Evolutionary conservation across 2,797 vertebrate genomes (phyloP).

Genomic region (Cryptoprocta ferox): DNA sequence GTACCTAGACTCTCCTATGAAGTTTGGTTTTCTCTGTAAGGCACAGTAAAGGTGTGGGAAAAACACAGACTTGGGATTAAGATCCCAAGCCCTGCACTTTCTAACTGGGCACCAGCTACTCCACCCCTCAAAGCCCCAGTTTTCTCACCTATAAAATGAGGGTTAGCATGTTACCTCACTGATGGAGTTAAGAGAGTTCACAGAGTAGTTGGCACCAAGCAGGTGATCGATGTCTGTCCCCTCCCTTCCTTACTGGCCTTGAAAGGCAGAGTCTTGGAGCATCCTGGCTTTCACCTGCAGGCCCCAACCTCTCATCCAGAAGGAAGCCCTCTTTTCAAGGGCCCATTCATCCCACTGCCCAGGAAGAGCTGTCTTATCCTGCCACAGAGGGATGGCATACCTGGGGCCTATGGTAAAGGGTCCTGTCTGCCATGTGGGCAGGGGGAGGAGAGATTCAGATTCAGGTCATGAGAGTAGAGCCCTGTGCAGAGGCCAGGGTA

Average conservation of each 20-base stretch:
- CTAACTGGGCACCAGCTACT: neutral
- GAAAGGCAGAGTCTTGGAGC: neutral
- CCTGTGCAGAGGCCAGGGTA: neutral
- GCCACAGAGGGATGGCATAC: rapidly evolving
- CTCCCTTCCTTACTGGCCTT: neutral
- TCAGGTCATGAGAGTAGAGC: neutral
- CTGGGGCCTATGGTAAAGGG: neutral
- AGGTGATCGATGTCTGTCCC: neutral
- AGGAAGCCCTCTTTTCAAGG: neutral
- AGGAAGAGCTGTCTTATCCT: neutral
- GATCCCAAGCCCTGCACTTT: neutral
- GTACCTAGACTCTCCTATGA: neutral
- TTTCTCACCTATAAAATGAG: neutral
- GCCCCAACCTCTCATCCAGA: neutral
- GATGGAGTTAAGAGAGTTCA: neutral
- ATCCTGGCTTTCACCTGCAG: neutral
- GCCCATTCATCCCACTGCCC: neutral
- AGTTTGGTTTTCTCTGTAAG: neutral
- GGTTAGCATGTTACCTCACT: neutral
- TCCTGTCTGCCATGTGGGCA: neutral
- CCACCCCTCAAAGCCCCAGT: neutral
- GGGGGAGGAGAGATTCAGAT: neutral
- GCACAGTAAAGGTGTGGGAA: neutral
- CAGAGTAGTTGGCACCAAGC: neutral
- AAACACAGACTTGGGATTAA: neutral